Base-by-base conservation (phyloP, 2,797 vertebrate species). In the Malacoctenus gilli region DNA sequence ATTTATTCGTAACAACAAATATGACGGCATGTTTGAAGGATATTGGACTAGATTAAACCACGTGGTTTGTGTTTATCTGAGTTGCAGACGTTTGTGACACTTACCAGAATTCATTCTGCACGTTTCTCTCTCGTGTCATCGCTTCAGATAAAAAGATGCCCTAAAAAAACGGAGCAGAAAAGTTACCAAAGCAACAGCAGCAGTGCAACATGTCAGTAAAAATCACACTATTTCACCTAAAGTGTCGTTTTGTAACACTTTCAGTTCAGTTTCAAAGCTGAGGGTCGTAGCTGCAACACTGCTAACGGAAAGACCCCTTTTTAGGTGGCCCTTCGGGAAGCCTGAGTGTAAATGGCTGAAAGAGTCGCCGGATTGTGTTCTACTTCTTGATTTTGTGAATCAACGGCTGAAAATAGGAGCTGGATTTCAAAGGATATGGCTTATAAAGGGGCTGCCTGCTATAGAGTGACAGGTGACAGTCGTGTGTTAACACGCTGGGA, bases 71-170 rank as follows among this genome's bases (percentile, higher is more conserved):
- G 12, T 2, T 4, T 14, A 6, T 5, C 1, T 2, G 7, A 28
- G 9, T 28, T 28, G n/a, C n/a, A 28, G 25, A 28, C 9, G 42
- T 34, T 25, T 23, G 3, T 22, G 18, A 57, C 38, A 77, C 84
- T 88, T 79, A 89, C 87, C 87, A 4, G 75, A 53, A 51, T 59
- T 77, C 87, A 89, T 89, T 23, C 43, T 59, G 8, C 21, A 50
- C 31, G 16, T 28, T n/a, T 19, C 13, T 5, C 5, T 28, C 25
- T 28, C 9, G 9, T 28, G 6, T 28, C 25, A 28, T 9, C 25
- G 9, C 25, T 28, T 9, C 6, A 28, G 9, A 28, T 9, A 28
- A 28, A 6, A 2, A 28, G 6, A 9, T 28, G 25, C 5, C 6
- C n/a, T n/a, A 9, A 9, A 4, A 28, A 28, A 28, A 6, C 25